Base-by-base conservation (phyloP, 2,113 vertebrate genomes). In the Lepus timidus region DNA sequence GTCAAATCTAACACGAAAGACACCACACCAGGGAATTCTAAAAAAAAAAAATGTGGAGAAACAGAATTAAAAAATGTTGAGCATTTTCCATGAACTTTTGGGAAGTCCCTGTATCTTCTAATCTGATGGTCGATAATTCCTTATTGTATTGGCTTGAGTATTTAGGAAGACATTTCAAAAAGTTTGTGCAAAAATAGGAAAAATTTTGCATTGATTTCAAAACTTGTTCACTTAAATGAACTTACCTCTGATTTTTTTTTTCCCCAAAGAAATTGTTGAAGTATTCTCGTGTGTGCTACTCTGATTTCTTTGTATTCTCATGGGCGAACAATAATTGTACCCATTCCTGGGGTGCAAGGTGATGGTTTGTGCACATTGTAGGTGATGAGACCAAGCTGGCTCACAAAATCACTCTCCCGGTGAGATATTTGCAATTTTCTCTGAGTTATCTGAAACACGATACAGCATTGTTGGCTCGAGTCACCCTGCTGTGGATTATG, bases 71-170 rank as follows among this genome's bases (percentile, higher is more conserved):
- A 17, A 58, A 19, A 58, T 58, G 19, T 19, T 58, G 55, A 58
- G 14, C 55, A 58, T 58, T 58, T 58, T 58, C 17, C 55, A 58
- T 58, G 55, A 58, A 19, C 19, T 58, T 16, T 58, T 58, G 19
- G 14, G 17, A 58, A 19, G 19, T 19, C 55, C 55, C 13, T 68
- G 6, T 84, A 39, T 90, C 90, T 70, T 89, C 55, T 85, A 31
- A 86, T 85, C 62, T 62, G 39, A 71, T 76, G 52, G 33, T 65
- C 73, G 75, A 81, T 76, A 75, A 85, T 70, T 93, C 49, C 19
- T 73, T 78, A 49, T 51, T 94, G 4, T 86, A 68, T 65, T 22
- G 80, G 33, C 55, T 75, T 83, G 33, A 6, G 2, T 58, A 19
- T 19, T 17, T 58, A 58, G 55, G 55, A 58, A 58, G 55, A 19